Evolutionary conservation across 1,140 invertebrate genomes (phyloP).

Genomic region (Helicoverpa armigera): DNA sequence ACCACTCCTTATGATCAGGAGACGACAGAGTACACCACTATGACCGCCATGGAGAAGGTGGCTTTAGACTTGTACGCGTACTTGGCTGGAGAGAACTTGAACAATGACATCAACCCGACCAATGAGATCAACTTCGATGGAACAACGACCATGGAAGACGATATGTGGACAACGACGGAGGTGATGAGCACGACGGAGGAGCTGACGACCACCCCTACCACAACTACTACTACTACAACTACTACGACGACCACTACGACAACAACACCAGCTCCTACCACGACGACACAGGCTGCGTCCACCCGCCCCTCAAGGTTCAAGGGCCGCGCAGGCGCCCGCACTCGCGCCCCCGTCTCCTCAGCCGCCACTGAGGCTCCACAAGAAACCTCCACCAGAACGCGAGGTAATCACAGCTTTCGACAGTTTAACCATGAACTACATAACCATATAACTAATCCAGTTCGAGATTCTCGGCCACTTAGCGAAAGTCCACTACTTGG

Average conservation of each 20-base stretch:
- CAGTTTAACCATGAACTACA: constrained; percentile 48
- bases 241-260: constrained; percentile 76
- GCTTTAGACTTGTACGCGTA: constrained; percentile 93
- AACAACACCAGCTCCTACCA: constrained; percentile 65
- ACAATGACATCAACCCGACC: constrained; percentile 87
- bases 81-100: constrained; percentile 91
- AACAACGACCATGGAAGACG: constrained; percentile 75
- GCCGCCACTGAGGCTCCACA: constrained; percentile 77
- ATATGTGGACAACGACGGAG: constrained; percentile 79
- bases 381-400: constrained; percentile 74
- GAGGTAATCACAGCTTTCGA: constrained; percentile 68
- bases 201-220: constrained; percentile 87
- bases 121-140: constrained; percentile 79
- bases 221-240: constrained; percentile 87
- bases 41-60: constrained; percentile 92
- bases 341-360: constrained; percentile 68
- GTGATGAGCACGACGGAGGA: constrained; percentile 87
- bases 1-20: constrained; percentile 85
- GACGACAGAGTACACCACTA: constrained; percentile 89
- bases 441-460: constrained; percentile 23
- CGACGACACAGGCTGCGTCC: constrained; percentile 64
- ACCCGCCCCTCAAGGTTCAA: constrained; percentile 81
- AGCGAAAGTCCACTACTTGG: constrained; percentile 34
- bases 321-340: constrained; percentile 69
- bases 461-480: constrained; percentile 38